Base-by-base conservation (phyloP, 1,140 invertebrate genomes). In the Dendroctonus ponderosae region DNA sequence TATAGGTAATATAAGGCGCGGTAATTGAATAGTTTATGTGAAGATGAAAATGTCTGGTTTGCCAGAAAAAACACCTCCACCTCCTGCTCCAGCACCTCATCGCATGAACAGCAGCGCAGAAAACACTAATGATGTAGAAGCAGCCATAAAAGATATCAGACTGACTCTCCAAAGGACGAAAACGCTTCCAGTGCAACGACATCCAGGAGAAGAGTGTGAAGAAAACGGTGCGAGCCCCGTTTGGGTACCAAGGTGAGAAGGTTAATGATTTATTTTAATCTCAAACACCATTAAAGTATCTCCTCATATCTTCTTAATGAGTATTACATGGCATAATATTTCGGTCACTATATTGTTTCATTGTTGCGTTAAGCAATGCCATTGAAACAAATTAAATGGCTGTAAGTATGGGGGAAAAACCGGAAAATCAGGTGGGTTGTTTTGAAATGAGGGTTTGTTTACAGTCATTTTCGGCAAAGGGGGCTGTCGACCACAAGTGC, bases 131-230 rank as follows among this genome's bases (percentile, higher is more conserved):
- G 76, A 82, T 8, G 85, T 91, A 7, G 89, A 91, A 75, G 88
- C 90, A 66, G 90, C 90, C 14, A 90, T 93, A 72, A 89, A 91
- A 76, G 91, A 91, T 73, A 91, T 92, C 71, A 85, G 89, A 67
- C 84, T 90, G 71, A 89, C 90, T 5, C 80, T 92, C 60, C 89
- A 91, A 76, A 84, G 89, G 62, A 91, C 90, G 48, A 91, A 90
- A 79, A 84, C 85, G 11, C 72, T 87, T 52, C 85, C 85, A 11
- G 79, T 86, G 3, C 83, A 84, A 72, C 84, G 75, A 52, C 75
- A 76, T 71, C 72, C 73, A 43, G 73, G 75, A 49, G 75, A 77
- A 62, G 76, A 76, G 64, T 64, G 75, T 42, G 76, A 78, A 69
- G 71, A 73, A 52, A 74, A 70, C 66, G 72, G 71, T 9, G 76